Evolutionary conservation across 2,113 vertebrate genomes (phyloP), one percentile per base, ranked within the genome.

Genomic region (Microcebus tavaratra): DNA sequence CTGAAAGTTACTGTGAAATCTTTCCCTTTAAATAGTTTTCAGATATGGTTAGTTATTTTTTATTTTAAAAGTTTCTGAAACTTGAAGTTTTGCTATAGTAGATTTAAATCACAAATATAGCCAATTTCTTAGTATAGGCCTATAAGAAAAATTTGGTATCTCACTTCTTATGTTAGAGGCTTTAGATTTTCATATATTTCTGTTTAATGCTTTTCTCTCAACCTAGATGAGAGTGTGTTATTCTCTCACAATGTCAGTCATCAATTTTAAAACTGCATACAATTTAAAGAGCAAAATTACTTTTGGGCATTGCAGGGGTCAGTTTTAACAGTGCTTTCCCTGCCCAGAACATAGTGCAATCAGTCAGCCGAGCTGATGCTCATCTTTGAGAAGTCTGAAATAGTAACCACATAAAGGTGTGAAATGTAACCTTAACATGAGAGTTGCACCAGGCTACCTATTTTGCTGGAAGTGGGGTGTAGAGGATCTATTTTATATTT

Each of bases 21-120:
- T 98, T 98, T 96, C 97, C 93, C 98, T 98, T 98, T 97, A 97
- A 98, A 73, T 97, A 97, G 89, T 61, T 95, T 98, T 98, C 91
- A 97, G 85, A 72, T 95, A 92, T 94, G 34, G 80, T 97, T 97
- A 94, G 96, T 97, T 97, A 86, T 97, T 95, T 91, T 89, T 96
- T 95, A 81, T 67, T 95, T 98, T 92, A 96, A 45, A 94, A 90
- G 85, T 97, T 97, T 84, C 36, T 96, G 29, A 95, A 97, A 65
- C 0, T 0, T 97, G 87, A 87, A 79, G 63, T 91, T 96, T 95
- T 97, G 42, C 48, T 81, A 15, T 59, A 83, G 23, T 96, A 9
- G 95, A 97, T 97, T 97, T 97, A 94, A 97, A 85, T 86, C 65
- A 55, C 25, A 95, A 95, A 92, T 88, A 82, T 97, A 90, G 31